phyloP scores from a whole-genome alignment of 2,113 vertebrate species.

The Axis porcinus region DNA sequence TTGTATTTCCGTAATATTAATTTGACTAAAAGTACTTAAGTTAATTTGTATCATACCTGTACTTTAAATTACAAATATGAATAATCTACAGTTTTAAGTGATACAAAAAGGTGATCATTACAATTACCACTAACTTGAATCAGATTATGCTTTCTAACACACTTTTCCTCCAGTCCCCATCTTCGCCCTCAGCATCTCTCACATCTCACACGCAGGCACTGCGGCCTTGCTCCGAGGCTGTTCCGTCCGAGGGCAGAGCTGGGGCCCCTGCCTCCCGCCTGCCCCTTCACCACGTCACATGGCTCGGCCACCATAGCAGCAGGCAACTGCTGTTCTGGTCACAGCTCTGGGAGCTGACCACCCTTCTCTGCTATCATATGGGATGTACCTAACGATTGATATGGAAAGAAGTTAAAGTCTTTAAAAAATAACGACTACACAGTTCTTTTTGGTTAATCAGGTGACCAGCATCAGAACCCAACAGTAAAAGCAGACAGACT shows the following conservation, averaged over 20 bases:
- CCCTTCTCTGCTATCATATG: background rate
- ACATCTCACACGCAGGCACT: background rate
- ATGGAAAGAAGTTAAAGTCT: background rate
- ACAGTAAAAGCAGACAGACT: background rate
- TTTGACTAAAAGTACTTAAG: background rate
- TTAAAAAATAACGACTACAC: background rate
- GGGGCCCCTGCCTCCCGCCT: background rate
- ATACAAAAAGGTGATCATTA: background rate
- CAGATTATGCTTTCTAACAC: background rate
- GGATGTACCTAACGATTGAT: background rate
- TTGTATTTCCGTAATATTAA: background rate
- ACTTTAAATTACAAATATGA: conserved; percentile 23
- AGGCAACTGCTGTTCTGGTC: background rate
- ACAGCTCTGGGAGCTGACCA: background rate
- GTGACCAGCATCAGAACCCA: background rate
- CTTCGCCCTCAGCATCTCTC: background rate
- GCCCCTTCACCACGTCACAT: background rate
- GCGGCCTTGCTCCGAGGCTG: background rate
- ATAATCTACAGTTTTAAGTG: conserved; percentile 8
- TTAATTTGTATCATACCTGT: background rate
- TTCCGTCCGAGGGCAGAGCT: background rate
- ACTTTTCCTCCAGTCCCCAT: background rate
- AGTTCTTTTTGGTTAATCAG: background rate
- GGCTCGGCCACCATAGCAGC: background rate
- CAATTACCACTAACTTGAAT: background rate